Percentiles rank a stretch among this genome's conserved stretches.
These are phyloP conservation scores for Cromileptes altivelis DNA, from an alignment of 2,113 vertebrate genomes.

Conservation along the genomic window DNA sequence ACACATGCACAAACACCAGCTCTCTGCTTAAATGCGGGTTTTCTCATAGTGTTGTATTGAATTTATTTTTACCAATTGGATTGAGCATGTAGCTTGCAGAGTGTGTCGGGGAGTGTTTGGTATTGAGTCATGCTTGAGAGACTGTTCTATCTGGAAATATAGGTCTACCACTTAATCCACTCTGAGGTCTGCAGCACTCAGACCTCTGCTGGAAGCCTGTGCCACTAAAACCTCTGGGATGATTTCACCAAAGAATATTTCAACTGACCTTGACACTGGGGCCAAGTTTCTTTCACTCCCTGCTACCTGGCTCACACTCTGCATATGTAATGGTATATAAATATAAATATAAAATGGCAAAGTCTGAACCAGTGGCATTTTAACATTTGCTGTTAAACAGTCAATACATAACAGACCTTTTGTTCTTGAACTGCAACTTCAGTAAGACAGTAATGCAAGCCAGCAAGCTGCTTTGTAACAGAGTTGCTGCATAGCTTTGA, in stretches of 20 bases:
- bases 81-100: slow-evolving; percentile 63
- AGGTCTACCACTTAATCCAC: slow-evolving; percentile 74
- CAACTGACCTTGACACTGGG: slow-evolving; percentile 54
- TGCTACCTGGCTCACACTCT: slow-evolving; percentile 25
- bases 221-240: slow-evolving; percentile 48
- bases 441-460: slow-evolving; percentile 30
- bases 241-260: slow-evolving; percentile 53
- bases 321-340: not conserved
- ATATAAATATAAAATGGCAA: not conserved
- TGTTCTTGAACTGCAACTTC: slow-evolving; percentile 42
- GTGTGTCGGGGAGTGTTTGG: slow-evolving; percentile 73
- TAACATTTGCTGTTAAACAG: slow-evolving; percentile 29
- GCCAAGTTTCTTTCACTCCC: slow-evolving; percentile 32
- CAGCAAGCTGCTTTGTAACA: slow-evolving; percentile 44
- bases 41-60: slow-evolving; percentile 68
- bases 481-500: slow-evolving; percentile 55
- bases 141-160: slow-evolving; percentile 74
- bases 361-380: slow-evolving; percentile 13
- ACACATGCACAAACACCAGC: slow-evolving; percentile 38
- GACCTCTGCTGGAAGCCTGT: slow-evolving; percentile 60
- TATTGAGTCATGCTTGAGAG: slow-evolving; percentile 81
- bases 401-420: slow-evolving; percentile 17
- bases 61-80: slow-evolving; percentile 76
- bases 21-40: slow-evolving; percentile 53
- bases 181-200: slow-evolving; percentile 63